Percentiles rank a stretch among this genome's conserved stretches.
Evolutionary conservation across 2,113 vertebrate genomes (phyloP).

Genomic region (Python bivittatus): DNA sequence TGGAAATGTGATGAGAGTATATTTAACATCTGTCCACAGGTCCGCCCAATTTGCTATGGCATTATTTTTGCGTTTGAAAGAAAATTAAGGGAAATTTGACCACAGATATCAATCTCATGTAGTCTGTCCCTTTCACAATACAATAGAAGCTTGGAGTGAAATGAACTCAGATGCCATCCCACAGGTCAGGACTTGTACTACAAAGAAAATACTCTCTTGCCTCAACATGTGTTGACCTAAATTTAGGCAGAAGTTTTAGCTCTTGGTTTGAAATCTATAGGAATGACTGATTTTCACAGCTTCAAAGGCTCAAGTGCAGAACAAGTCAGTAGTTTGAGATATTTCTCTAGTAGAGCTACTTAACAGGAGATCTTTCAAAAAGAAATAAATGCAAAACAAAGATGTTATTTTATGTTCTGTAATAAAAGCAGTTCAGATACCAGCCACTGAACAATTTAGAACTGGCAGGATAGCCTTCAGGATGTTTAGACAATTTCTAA

Average conservation of each 20-base stretch:
- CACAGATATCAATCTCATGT: neutral
- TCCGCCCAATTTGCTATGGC: too few species aligned
- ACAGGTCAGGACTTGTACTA: neutral
- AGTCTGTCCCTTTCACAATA: neutral
- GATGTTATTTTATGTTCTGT: constrained; percentile 16
- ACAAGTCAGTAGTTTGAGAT: neutral
- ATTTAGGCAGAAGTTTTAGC: neutral
- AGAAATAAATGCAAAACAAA: neutral
- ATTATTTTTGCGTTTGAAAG: neutral
- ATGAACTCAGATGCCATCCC: neutral
- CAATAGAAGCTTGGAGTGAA: neutral
- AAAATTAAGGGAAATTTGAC: constrained; percentile 7
- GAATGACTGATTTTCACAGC: neutral
- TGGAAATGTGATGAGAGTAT: neutral
- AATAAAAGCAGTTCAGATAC: neutral
- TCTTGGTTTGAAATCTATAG: neutral
- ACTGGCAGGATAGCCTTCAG: neutral
- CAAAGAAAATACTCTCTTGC: neutral
- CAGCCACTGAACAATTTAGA: neutral
- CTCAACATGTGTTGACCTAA: neutral
- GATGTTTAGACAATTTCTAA: neutral
- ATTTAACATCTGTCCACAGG: neutral
- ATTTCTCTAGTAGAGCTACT: neutral
- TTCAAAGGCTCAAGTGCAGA: neutral
- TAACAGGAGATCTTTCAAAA: neutral